phyloP scores from a whole-genome alignment of 2,797 vertebrate genomes.

The Onychomys leucogaster region DNA sequence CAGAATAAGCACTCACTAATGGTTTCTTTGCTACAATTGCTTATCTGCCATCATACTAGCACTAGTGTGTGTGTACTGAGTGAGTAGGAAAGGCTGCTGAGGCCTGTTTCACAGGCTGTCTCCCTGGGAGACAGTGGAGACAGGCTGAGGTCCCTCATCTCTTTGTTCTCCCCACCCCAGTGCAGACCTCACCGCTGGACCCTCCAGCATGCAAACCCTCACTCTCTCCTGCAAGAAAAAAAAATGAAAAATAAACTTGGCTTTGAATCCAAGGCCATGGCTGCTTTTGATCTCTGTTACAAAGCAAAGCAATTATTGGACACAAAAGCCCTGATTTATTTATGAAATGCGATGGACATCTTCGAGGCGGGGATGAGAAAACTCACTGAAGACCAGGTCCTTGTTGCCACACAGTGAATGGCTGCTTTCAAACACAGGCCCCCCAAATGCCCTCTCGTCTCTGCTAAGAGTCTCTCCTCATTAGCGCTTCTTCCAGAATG shows the following conservation, averaged over 20 bases:
- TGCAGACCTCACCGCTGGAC: neutral
- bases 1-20: neutral
- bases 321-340: slow-evolving; percentile 72
- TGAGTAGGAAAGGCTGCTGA: slow-evolving; percentile 38
- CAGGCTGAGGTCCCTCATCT: neutral
- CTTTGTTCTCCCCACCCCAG: neutral
- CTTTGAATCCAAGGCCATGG: slow-evolving; percentile 65
- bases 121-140: neutral
- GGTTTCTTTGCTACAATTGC: neutral
- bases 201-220: slow-evolving; percentile 66
- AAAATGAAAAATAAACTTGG: slow-evolving; percentile 71
- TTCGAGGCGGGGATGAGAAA: slow-evolving; percentile 64
- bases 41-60: neutral
- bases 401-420: slow-evolving; percentile 72
- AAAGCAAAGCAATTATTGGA: slow-evolving; percentile 63
- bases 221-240: slow-evolving; percentile 60
- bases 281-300: slow-evolving; percentile 66
- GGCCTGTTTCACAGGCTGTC: slow-evolving; percentile 10
- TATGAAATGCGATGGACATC: slow-evolving; percentile 70
- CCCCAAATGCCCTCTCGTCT: slow-evolving; percentile 68
- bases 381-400: slow-evolving; percentile 68
- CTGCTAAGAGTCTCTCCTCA: slow-evolving; percentile 76
- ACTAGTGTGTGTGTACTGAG: neutral
- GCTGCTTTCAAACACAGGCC: slow-evolving; percentile 77
- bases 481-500: slow-evolving; percentile 74